Conservation (phyloP, 2,113 vertebrate species). For the Dicrurus megarhynchus region DNA sequence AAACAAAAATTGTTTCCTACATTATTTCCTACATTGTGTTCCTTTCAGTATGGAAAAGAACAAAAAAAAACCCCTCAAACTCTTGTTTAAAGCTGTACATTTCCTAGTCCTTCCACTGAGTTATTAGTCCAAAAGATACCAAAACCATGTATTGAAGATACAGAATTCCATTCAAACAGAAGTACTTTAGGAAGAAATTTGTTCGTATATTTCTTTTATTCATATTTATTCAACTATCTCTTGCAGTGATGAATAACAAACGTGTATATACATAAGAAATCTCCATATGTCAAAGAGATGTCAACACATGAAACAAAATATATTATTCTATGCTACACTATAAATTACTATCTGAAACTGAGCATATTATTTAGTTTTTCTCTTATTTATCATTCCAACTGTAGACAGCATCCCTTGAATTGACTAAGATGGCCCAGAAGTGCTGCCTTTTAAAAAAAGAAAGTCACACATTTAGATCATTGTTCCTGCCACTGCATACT, state of each 20-base stretch:
- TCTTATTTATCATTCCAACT: background rate
- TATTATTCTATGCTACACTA: background rate
- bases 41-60: background rate
- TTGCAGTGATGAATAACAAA: background rate
- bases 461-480: background rate
- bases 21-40: background rate
- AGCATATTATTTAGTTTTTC: background rate
- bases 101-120: background rate
- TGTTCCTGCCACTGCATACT: background rate
- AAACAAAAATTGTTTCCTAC: background rate
- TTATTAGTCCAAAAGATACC: slow-evolving; percentile 23
- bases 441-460: background rate
- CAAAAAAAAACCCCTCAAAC: background rate
- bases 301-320: background rate
- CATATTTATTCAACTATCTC: slow-evolving; percentile 24
- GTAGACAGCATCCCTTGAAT: background rate
- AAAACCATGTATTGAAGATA: background rate
- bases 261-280: background rate
- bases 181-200: slow-evolving; percentile 9
- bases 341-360: background rate
- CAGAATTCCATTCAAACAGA: background rate
- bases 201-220: background rate
- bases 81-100: background rate
- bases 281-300: background rate
- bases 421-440: background rate